Evolutionary conservation across 1,140 invertebrate genomes (phyloP), one percentile per base, ranked within the genome.

Genomic region (Lucilia cuprina): DNA sequence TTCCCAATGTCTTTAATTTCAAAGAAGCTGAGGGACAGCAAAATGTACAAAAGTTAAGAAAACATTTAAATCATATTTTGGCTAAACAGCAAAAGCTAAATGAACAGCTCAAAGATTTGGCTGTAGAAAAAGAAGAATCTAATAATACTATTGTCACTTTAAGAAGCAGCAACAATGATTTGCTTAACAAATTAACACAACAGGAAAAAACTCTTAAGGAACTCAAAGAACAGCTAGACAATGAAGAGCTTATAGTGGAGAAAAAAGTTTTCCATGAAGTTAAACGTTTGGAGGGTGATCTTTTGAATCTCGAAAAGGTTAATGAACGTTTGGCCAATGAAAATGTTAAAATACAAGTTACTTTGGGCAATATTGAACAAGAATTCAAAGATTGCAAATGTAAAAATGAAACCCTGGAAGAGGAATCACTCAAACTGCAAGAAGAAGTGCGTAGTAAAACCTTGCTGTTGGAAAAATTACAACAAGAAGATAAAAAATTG

Each of bases 271-370:
- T 10, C 14, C 47, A 78, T 8, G 83, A 84, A 30, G 30, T 78
- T 1, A 84, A 82, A 74, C 49, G 84, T 13, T 47, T 84, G 14
- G 55, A 83, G 14, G 84, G 65, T 0, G 82, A 86, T 47, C 78
- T 87, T 12, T 17, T 83, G 0, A 87, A 86, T 34, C 13, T 88
- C 1, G 86, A 88, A 55, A 49, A 84, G 17, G 84, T 85, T 0
- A 87, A 87, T 25, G 85, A 86, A 17, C 87, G 86, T 78, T 60
- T 88, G 0, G 74, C 55, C 19, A 41, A n/a, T n/a, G 86, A 87
- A 17, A 84, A 87, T 30, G 8, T 49, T 9, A 74, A 84, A 17
- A 55, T 86, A 14, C 78, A 87, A 41, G 50, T 9, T 9, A 30
- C 47, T 13, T 34, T 85, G 17, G 14, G 30, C n/a, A 55, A 83